phyloP scores from a whole-genome alignment of 2,888 invertebrate species.

The Teleogryllus oceanicus region DNA sequence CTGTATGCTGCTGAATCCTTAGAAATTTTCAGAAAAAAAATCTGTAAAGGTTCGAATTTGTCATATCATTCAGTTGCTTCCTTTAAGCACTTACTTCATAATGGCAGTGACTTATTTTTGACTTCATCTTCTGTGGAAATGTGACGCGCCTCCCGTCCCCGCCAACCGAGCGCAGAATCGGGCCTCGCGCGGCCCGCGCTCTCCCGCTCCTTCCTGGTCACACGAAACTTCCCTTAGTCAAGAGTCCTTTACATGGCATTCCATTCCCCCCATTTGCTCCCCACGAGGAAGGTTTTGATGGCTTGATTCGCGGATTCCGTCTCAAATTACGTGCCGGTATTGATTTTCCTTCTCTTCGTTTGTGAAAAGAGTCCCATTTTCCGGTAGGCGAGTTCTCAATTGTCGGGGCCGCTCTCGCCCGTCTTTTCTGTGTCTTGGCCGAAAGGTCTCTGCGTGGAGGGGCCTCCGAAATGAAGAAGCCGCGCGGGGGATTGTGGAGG shows the following conservation, averaged over 20 bases:
- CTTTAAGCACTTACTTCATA: too few species aligned
- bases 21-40: too few species aligned
- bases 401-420: not conserved
- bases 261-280: not conserved
- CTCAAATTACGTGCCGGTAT: not conserved
- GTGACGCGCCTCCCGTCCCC: too few species aligned
- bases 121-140: too few species aligned
- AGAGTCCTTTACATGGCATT: not conserved
- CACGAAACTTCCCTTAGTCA: not conserved
- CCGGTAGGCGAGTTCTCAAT: too few species aligned
- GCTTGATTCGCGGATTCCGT: not conserved
- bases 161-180: too few species aligned
- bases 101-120: too few species aligned
- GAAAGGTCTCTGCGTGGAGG: not conserved
- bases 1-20: too few species aligned
- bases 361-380: too few species aligned
- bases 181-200: not conserved
- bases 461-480: not conserved
- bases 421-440: not conserved
- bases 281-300: not conserved
- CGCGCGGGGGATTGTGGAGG: not conserved
- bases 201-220: not conserved
- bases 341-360: not conserved
- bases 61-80: too few species aligned
- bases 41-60: too few species aligned